phyloP scores from a whole-genome alignment of 2,113 vertebrate species.

The Sinosuthora webbiana region DNA sequence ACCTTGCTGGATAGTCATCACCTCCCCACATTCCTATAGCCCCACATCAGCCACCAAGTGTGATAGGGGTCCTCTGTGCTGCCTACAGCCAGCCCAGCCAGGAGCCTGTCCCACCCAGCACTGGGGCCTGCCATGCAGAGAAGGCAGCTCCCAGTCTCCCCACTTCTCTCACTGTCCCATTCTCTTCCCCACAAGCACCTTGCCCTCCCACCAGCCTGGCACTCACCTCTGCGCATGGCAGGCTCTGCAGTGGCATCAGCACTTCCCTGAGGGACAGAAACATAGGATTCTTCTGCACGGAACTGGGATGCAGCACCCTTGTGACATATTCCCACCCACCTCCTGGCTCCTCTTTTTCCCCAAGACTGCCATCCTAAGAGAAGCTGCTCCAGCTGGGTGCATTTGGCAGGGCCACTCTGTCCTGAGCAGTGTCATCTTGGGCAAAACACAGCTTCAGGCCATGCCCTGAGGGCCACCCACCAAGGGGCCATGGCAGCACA shows the following conservation, averaged over 20 bases:
- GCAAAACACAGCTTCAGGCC: neutral
- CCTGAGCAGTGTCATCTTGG: neutral
- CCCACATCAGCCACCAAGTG: neutral
- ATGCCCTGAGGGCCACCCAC: neutral
- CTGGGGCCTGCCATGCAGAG: neutral
- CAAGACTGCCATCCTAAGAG: neutral
- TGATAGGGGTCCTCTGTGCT: rapidly evolving
- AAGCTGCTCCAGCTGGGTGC: neutral
- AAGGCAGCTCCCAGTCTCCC: neutral
- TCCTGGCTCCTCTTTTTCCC: neutral
- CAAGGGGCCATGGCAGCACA: rapidly evolving
- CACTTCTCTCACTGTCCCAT: rapidly evolving
- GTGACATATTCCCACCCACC: neutral
- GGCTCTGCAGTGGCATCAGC: constrained; percentile 28
- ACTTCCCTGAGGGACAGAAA: constrained; percentile 38
- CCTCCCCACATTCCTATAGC: neutral
- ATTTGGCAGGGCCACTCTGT: neutral
- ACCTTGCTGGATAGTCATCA: neutral
- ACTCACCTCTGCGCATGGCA: neutral
- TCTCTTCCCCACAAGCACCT: neutral
- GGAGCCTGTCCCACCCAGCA: neutral
- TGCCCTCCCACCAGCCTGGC: neutral
- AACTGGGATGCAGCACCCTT: neutral
- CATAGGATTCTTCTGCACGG: neutral
- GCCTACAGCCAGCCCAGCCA: neutral